Conservation (phyloP, 1,140 invertebrate species). For the Drosophila santomea region DNA sequence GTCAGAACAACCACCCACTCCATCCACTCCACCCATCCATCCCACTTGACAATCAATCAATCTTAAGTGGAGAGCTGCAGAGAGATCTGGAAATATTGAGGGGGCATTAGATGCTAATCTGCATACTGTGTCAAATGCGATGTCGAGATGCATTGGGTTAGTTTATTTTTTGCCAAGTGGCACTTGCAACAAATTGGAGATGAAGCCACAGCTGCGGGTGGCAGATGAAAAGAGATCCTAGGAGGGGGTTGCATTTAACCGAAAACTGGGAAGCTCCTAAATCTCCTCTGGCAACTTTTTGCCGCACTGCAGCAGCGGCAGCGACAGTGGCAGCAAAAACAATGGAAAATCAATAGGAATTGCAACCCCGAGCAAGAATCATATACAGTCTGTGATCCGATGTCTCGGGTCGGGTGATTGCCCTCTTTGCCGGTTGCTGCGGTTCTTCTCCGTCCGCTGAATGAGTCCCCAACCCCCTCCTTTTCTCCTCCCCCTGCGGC, state of each 20-base stretch:
- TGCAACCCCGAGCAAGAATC: constrained; percentile 71
- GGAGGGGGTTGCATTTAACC: constrained; percentile 33
- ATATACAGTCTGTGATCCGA: constrained; percentile 36
- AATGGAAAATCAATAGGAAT: constrained; percentile 79
- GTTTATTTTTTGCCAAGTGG: constrained; percentile 65
- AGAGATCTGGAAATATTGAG: constrained; percentile 23
- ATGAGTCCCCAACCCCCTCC: constrained; percentile 23
- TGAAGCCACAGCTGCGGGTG: constrained; percentile 60
- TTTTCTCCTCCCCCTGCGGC: constrained; percentile 18
- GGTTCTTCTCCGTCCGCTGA: constrained; percentile 53
- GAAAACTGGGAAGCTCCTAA: constrained; percentile 23
- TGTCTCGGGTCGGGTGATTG: constrained; percentile 68
- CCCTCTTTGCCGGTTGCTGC: constrained; percentile 75
- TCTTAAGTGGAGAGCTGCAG: constrained; percentile 62
- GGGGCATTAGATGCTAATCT: constrained; percentile 76
- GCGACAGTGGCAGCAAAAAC: constrained; percentile 20
- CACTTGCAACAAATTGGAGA: constrained; percentile 75
- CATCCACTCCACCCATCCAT: background rate
- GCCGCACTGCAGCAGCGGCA: constrained; percentile 46
- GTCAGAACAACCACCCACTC: constrained; percentile 15
- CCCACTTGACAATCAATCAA: constrained; percentile 80
- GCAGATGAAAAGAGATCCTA: constrained; percentile 13
- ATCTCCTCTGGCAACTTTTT: constrained; percentile 41
- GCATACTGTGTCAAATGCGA: constrained; percentile 75
- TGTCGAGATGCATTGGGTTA: constrained; percentile 35